phyloP scores from a whole-genome alignment of 2,113 vertebrate genomes.

The Herpetotheres cachinnans region DNA sequence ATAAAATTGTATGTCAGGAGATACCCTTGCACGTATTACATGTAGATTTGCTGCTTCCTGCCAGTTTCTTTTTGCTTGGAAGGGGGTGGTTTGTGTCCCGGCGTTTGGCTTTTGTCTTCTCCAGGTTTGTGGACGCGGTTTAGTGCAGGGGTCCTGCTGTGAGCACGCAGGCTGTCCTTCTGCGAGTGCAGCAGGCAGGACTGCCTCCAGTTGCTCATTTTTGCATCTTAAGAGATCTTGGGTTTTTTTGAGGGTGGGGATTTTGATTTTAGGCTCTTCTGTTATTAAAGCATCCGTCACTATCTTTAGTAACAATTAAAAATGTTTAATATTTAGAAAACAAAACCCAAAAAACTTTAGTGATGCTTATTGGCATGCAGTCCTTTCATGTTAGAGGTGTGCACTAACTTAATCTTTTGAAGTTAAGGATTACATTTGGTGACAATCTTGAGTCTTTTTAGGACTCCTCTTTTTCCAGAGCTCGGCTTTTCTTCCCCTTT shows the following conservation, averaged over 20 bases:
- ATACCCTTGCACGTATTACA: background rate
- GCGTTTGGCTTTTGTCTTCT: background rate
- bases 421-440: background rate
- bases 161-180: too few species aligned
- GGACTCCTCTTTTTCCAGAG: too few species aligned
- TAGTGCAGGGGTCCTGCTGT: background rate
- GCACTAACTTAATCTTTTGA: background rate
- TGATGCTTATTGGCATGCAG: background rate
- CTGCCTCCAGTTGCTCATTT: accelerated
- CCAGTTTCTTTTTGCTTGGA: background rate
- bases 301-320: background rate
- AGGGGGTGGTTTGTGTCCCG: background rate
- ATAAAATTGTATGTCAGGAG: background rate
- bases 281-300: background rate
- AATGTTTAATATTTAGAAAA: background rate
- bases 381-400: background rate
- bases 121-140: background rate
- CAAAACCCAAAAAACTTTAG: accelerated
- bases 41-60: background rate
- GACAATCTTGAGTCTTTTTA: background rate
- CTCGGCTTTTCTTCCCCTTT: background rate
- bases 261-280: background rate
- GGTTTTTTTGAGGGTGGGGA: accelerated
- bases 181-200: background rate
- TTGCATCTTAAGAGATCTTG: background rate